Evolutionary conservation across 2,113 vertebrate genomes (phyloP).

Genomic region (Pseudonaja textilis): DNA sequence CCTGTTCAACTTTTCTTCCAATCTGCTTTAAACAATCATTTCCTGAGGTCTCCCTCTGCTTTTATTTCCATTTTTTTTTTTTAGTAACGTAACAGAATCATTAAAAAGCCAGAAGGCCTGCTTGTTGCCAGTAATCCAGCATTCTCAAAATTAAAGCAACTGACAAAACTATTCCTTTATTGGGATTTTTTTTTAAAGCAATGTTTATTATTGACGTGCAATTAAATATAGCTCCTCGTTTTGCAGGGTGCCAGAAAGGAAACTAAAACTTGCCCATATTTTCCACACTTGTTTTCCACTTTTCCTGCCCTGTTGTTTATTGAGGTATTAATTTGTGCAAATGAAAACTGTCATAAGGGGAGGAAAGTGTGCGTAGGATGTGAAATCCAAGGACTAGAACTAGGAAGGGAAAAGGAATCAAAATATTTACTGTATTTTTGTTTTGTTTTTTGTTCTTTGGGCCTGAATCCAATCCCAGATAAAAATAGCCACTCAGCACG

Average conservation of each 20-base stretch:
- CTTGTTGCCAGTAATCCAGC: background rate
- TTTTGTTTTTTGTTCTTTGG: background rate
- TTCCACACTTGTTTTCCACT: background rate
- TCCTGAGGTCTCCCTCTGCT: slow-evolving; percentile 25
- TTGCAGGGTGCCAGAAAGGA: background rate
- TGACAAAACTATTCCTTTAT: background rate
- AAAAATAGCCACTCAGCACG: background rate
- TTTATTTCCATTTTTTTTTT: slow-evolving; percentile 7
- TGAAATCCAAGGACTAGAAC: background rate
- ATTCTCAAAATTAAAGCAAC: background rate
- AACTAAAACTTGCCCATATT: background rate
- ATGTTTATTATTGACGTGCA: background rate
- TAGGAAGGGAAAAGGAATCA: background rate
- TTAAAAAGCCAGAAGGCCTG: background rate
- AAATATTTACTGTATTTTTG: background rate
- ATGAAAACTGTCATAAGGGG: background rate
- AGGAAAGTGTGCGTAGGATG: background rate
- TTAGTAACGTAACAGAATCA: slow-evolving; percentile 2
- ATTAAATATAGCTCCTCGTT: background rate
- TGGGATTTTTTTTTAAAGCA: background rate
- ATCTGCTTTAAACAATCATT: slow-evolving; percentile 45
- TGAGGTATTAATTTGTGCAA: background rate
- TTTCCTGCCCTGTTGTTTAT: background rate
- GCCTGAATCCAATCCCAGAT: background rate
- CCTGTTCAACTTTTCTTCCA: slow-evolving; percentile 34